A percentile compares a stretch with the other conserved stretches of the same genome.
Conservation (phyloP, 2,888 invertebrate genomes). For the Crematogaster levior region DNA sequence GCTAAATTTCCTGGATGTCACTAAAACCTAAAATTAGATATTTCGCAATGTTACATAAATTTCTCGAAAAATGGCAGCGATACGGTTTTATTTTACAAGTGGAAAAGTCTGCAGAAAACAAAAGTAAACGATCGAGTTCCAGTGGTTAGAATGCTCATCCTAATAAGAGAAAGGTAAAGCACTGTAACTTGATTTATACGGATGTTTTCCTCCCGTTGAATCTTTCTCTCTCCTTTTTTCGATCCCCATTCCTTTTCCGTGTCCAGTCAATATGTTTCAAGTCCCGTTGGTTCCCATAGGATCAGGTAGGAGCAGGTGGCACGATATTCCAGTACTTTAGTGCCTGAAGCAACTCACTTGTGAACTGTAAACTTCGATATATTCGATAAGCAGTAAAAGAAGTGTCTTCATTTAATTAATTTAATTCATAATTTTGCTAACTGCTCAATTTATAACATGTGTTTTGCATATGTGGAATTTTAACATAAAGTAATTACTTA, state of each 20-base stretch:
- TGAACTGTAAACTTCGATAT: slow-evolving; percentile 41
- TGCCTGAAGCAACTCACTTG: slow-evolving; percentile 41
- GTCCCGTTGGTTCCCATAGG: slow-evolving; percentile 63
- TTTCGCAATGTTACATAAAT: background rate
- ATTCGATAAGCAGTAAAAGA: background rate
- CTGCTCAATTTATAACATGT: background rate
- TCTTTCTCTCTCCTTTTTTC: slow-evolving; percentile 14
- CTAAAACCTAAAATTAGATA: slow-evolving; percentile 16
- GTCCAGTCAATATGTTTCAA: slow-evolving; percentile 66
- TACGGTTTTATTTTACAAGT: slow-evolving; percentile 15
- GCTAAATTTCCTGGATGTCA: slow-evolving; percentile 29
- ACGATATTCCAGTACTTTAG: slow-evolving; percentile 55
- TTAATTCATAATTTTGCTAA: background rate
- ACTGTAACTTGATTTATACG: slow-evolving; percentile 79
- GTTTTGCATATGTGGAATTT: background rate
- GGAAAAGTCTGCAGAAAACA: slow-evolving; percentile 10
- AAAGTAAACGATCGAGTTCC: slow-evolving; percentile 64
- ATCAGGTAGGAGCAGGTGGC: slow-evolving; percentile 62
- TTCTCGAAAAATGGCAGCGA: background rate
- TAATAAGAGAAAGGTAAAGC: slow-evolving; percentile 69
- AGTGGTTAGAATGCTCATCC: slow-evolving; percentile 68
- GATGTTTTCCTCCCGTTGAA: slow-evolving; percentile 75
- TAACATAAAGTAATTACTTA: background rate
- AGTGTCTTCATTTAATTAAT: background rate
- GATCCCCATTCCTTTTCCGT: slow-evolving; percentile 65